A percentile compares a stretch with the other conserved stretches of the same genome.
Evolutionary conservation across 2,113 vertebrate species (phyloP).

Genomic region (Eolophus roseicapilla): DNA sequence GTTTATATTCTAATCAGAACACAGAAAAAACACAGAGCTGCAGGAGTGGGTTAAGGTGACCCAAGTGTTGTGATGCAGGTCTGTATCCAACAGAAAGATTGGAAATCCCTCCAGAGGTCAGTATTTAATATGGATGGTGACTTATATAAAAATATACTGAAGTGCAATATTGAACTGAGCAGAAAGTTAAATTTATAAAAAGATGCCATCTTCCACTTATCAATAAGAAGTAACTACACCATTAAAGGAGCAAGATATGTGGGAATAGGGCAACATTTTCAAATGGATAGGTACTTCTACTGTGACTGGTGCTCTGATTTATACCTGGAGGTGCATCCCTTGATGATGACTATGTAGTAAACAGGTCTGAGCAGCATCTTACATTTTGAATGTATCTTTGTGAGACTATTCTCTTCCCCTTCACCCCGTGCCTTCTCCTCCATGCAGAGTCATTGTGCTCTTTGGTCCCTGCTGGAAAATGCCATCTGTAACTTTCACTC

Average conservation of each 20-base stretch:
- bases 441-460: fast-evolving
- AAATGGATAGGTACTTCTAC: background rate
- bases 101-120: background rate
- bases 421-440: fast-evolving
- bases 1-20: background rate
- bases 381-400: too few species aligned
- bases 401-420: background rate
- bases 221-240: background rate
- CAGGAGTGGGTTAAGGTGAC: background rate
- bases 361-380: background rate
- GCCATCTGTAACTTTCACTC: background rate
- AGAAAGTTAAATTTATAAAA: background rate
- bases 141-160: background rate
- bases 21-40: fast-evolving
- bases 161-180: background rate
- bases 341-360: fast-evolving
- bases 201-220: background rate
- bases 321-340: background rate
- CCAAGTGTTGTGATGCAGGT: background rate
- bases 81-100: background rate
- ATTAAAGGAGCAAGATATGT: fast-evolving
- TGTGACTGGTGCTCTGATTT: fast-evolving
- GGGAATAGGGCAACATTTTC: background rate
- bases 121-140: background rate
- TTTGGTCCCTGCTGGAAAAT: background rate